phyloP scores from a whole-genome alignment of 2,888 invertebrate species.

The Acanthosoma haemorrhoidale region DNA sequence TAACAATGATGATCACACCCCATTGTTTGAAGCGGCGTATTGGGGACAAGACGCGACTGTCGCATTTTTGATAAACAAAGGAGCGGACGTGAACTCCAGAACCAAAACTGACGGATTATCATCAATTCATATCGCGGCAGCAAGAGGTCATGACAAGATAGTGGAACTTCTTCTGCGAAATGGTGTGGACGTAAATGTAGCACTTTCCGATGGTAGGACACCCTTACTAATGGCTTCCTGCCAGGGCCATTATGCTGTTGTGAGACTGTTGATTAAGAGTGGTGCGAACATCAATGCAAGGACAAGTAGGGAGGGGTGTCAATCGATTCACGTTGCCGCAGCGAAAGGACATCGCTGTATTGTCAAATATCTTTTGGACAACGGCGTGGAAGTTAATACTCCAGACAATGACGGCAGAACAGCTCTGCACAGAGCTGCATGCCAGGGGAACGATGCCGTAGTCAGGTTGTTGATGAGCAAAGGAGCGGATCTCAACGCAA shows the following conservation, averaged over 20 bases:
- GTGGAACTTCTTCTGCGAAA: not conserved
- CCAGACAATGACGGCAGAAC: not conserved
- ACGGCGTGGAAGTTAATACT: not conserved
- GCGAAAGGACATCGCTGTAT: not conserved
- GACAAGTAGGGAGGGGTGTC: not conserved
- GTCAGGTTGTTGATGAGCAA: not conserved
- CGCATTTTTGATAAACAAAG: conserved; percentile 14
- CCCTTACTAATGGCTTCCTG: not conserved
- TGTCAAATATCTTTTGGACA: not conserved
- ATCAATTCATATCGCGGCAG: not conserved
- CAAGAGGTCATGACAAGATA: not conserved
- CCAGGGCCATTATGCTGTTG: not conserved
- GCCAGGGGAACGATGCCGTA: not conserved
- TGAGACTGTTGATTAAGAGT: not conserved
- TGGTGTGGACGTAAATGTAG: not conserved
- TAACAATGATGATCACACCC: conserved; percentile 18
- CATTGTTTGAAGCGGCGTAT: conserved; percentile 22
- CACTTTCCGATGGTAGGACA: not conserved
- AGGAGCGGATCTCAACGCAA: not conserved
- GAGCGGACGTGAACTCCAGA: conserved; percentile 1
- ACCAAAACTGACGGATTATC: not conserved
- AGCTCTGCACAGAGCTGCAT: not conserved
- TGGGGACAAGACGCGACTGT: conserved; percentile 11
- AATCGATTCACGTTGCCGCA: not conserved
- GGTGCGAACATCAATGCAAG: not conserved